Percentiles rank a stretch among this genome's conserved stretches.
Conservation (phyloP, 2,888 invertebrate species). For the Synanthedon formicaeformis region DNA sequence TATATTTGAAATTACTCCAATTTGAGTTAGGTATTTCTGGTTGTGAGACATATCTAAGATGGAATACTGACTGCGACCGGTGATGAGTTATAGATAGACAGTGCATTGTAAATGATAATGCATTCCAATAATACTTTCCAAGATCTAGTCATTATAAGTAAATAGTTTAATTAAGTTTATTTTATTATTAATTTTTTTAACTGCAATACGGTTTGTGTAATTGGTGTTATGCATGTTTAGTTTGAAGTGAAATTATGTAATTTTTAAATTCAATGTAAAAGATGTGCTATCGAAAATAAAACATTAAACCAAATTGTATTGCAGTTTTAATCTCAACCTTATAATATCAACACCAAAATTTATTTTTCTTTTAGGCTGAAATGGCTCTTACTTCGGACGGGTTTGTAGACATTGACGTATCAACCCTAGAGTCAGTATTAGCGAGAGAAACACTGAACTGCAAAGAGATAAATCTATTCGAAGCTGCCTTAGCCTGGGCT, state of each 20-base stretch:
- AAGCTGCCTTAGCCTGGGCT: slow-evolving; percentile 94
- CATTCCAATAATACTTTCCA: slow-evolving; percentile 18
- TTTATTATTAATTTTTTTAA: slow-evolving; percentile 15
- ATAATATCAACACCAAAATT: not conserved
- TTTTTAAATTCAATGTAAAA: slow-evolving; percentile 12
- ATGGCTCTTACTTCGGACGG: slow-evolving; percentile 96
- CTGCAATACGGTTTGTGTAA: slow-evolving; percentile 64
- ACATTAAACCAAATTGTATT: slow-evolving; percentile 60
- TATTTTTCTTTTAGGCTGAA: slow-evolving; percentile 78
- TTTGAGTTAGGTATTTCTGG: slow-evolving; percentile 26
- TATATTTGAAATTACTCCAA: slow-evolving; percentile 1
- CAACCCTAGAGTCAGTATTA: slow-evolving; percentile 91
- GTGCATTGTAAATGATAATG: slow-evolving; percentile 7
- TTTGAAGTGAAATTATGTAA: slow-evolving; percentile 27
- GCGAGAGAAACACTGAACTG: slow-evolving; percentile 94
- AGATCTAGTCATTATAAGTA: slow-evolving; percentile 26
- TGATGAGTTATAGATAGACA: slow-evolving; percentile 8
- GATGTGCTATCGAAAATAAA: slow-evolving; percentile 30
- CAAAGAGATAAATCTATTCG: slow-evolving; percentile 90
- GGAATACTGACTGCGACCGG: not conserved
- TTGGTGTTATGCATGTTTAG: slow-evolving; percentile 32
- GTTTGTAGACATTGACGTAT: slow-evolving; percentile 94
- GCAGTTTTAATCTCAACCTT: slow-evolving; percentile 50
- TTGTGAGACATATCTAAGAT: slow-evolving; percentile 51
- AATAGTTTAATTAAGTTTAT: not conserved